Percentiles rank a stretch among this genome's conserved stretches.
Conservation (phyloP, 2,113 vertebrate species). For the Euleptes europaea region DNA sequence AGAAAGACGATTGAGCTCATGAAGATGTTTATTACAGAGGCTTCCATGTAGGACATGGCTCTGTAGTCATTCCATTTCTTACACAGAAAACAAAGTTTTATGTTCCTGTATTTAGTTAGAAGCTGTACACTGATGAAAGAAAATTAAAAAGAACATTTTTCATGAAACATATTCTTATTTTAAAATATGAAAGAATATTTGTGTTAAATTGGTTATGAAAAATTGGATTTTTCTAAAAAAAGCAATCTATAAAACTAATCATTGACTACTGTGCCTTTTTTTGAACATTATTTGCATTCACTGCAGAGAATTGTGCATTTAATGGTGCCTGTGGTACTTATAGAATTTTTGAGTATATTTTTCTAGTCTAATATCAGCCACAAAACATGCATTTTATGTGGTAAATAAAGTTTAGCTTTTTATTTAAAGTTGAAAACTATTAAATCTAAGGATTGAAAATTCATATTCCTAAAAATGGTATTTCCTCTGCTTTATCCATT, state of each 20-base stretch:
- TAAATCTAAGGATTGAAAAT: slow-evolving; percentile 40
- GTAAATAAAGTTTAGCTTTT: slow-evolving; percentile 37
- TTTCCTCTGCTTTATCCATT: slow-evolving; percentile 33
- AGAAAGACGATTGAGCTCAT: slow-evolving; percentile 83
- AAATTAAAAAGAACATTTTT: slow-evolving; percentile 11
- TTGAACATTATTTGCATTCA: slow-evolving; percentile 14
- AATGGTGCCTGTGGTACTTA: slow-evolving; percentile 72
- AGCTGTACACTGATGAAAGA: slow-evolving; percentile 46
- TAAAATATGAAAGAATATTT: slow-evolving; percentile 32
- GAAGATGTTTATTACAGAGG: slow-evolving; percentile 35
- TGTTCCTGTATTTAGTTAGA: slow-evolving; percentile 37
- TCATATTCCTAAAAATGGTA: slow-evolving; percentile 36
- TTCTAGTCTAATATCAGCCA: slow-evolving; percentile 44
- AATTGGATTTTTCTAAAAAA: neutral
- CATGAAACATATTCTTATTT: slow-evolving; percentile 41
- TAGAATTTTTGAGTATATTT: slow-evolving; percentile 47
- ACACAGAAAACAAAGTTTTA: slow-evolving; percentile 37
- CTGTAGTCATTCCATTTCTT: slow-evolving; percentile 41
- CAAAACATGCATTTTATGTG: slow-evolving; percentile 29
- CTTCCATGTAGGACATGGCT: slow-evolving; percentile 32
- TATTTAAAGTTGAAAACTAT: slow-evolving; percentile 38
- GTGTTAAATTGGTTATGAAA: neutral
- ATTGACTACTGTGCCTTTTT: slow-evolving; percentile 80
- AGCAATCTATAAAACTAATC: slow-evolving; percentile 14
- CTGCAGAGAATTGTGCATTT: slow-evolving; percentile 45